phyloP scores from a whole-genome alignment of 2,888 invertebrate genomes.

The Athetis lepigone region DNA sequence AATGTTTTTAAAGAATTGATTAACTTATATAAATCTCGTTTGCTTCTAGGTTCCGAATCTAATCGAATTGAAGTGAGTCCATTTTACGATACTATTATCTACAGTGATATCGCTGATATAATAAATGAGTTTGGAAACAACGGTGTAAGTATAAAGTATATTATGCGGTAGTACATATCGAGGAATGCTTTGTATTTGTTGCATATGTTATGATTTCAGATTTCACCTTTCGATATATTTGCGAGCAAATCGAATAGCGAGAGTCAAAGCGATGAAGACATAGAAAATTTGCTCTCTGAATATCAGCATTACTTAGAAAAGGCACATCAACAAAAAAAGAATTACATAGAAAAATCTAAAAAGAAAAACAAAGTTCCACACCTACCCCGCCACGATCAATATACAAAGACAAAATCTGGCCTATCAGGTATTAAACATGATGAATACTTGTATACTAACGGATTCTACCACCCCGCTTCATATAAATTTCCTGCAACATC shows the following conservation, averaged over 20 bases:
- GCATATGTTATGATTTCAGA: conserved; percentile 68
- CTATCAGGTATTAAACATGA: conserved; percentile 63
- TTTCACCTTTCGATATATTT: conserved; percentile 71
- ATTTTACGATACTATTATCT: conserved; percentile 82
- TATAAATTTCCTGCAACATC: conserved; percentile 64
- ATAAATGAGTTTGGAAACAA: conserved; percentile 82
- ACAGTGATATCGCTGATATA: conserved; percentile 84
- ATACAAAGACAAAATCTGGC: conserved; percentile 71
- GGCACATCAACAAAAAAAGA: conserved; percentile 81
- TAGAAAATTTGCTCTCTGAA: conserved; percentile 82
- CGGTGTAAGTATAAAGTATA: conserved; percentile 71
- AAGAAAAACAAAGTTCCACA: conserved; percentile 83
- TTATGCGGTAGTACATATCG: conserved; percentile 15
- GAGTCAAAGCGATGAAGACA: conserved; percentile 82
- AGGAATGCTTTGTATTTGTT: conserved; percentile 20
- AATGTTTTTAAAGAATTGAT: conserved; percentile 29
- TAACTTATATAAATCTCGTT: conserved; percentile 43
- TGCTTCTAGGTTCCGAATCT: conserved; percentile 73
- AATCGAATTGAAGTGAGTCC: conserved; percentile 79
- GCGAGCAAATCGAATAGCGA: conserved; percentile 67
- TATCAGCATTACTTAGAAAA: conserved; percentile 85
- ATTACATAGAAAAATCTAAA: conserved; percentile 78
- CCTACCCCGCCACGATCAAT: conserved; percentile 75
- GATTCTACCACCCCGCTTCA: conserved; percentile 67
- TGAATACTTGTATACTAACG: conserved; percentile 68